A percentile compares a stretch with the other conserved stretches of the same genome.
Evolutionary conservation across 2,888 invertebrate genomes (phyloP).

Genomic region (Acanthopleura granulata): DNA sequence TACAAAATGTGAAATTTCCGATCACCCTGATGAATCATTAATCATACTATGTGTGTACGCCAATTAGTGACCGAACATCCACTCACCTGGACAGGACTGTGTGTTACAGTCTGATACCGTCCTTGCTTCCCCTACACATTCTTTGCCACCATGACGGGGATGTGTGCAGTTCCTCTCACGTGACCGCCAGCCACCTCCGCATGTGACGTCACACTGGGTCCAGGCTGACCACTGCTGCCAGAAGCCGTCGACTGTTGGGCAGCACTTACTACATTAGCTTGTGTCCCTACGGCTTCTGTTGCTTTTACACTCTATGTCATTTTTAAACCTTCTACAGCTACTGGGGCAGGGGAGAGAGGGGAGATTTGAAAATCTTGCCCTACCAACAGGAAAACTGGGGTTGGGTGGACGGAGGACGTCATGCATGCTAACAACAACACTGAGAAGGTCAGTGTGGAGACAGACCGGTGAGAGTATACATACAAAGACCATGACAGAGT

Average conservation of each 20-base stretch:
- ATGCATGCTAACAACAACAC: neutral
- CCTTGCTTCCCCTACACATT: neutral
- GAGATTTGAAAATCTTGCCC: neutral
- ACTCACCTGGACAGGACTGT: conserved; percentile 15
- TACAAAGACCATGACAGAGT: too few species aligned
- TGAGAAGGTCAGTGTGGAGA: too few species aligned
- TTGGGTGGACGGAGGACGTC: neutral
- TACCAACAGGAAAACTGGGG: neutral
- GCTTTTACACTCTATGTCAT: too few species aligned
- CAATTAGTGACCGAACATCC: neutral
- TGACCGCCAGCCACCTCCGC: conserved; percentile 9
- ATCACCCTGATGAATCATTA: too few species aligned
- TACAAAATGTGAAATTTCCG: too few species aligned
- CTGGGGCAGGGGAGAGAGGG: neutral
- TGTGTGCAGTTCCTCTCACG: neutral
- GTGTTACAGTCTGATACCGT: neutral
- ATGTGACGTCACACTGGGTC: conserved; percentile 11
- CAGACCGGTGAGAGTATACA: too few species aligned
- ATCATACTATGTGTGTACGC: too few species aligned
- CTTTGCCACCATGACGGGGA: neutral
- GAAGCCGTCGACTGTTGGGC: conserved; percentile 16
- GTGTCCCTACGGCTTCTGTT: too few species aligned
- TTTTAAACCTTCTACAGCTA: too few species aligned
- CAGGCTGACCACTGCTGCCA: conserved; percentile 12
- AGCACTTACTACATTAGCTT: neutral